phyloP scores from a whole-genome alignment of 2,113 vertebrate species.

The Mesitornis unicolor region DNA sequence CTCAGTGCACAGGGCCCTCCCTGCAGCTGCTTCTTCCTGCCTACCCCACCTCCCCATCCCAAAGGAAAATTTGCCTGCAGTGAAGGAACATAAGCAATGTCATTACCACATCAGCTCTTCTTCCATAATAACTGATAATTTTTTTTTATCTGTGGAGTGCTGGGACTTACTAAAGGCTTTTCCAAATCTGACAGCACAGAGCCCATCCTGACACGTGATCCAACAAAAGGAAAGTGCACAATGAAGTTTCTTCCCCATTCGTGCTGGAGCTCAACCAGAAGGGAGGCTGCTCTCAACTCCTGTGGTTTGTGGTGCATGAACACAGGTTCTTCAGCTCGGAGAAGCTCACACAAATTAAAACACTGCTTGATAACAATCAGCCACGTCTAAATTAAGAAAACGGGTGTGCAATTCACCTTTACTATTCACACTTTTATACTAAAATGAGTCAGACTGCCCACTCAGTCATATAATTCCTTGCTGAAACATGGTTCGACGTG shows the following conservation, averaged over 20 bases:
- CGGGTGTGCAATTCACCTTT: neutral
- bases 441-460: neutral
- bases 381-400: neutral
- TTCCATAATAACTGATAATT: neutral
- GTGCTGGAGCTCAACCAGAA: accelerated
- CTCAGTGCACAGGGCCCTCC: neutral
- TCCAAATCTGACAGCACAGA: neutral
- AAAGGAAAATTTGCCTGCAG: neutral
- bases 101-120: neutral
- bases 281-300: neutral
- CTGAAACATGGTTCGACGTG: neutral
- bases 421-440: neutral
- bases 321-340: neutral
- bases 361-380: neutral
- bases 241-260: neutral
- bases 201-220: neutral
- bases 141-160: neutral
- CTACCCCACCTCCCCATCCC: neutral
- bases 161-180: neutral
- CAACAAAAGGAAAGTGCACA: accelerated
- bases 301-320: accelerated
- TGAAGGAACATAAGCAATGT: neutral
- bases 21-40: conserved; percentile 49
- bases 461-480: neutral
- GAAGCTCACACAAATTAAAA: neutral